phyloP scores from a whole-genome alignment of 92 coral and sea anemone species.

The Porites divaricata region DNA sequence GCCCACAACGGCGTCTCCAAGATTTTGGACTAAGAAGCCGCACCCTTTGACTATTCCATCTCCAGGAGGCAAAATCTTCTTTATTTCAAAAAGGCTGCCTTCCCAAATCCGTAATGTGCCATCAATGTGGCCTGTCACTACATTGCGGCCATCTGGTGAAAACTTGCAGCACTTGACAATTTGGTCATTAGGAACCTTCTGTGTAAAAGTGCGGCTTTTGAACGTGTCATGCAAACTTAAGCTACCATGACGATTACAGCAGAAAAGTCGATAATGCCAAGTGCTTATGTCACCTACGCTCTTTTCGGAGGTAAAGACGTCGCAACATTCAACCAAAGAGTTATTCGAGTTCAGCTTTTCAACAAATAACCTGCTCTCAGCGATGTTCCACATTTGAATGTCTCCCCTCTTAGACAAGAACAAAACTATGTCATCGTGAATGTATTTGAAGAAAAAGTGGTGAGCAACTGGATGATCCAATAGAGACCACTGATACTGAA shows the following conservation, averaged over 20 bases:
- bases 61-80: constrained; percentile 20
- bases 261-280: constrained; percentile 33
- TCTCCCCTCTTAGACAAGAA: constrained; percentile 26
- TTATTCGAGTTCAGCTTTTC: too few species aligned
- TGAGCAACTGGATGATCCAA: neutral
- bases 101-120: constrained; percentile 58
- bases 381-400: constrained; percentile 20
- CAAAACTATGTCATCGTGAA: constrained; percentile 20
- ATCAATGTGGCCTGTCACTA: constrained; percentile 51
- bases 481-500: constrained; percentile 1
- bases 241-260: constrained; percentile 40
- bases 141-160: constrained; percentile 42
- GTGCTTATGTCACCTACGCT: neutral
- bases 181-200: constrained; percentile 4
- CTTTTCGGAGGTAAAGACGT: constrained; percentile 16
- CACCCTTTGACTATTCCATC: constrained; percentile 48
- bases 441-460: constrained; percentile 20
- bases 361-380: neutral
- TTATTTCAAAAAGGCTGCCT: constrained; percentile 15
- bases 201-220: neutral
- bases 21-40: constrained; percentile 36
- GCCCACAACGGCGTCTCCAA: constrained; percentile 32
- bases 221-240: constrained; percentile 33
- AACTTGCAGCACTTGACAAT: constrained; percentile 48
- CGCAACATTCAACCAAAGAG: constrained; percentile 24